Evolutionary conservation across 1,140 invertebrate genomes (phyloP).

Genomic region (Drosophila saltans): DNA sequence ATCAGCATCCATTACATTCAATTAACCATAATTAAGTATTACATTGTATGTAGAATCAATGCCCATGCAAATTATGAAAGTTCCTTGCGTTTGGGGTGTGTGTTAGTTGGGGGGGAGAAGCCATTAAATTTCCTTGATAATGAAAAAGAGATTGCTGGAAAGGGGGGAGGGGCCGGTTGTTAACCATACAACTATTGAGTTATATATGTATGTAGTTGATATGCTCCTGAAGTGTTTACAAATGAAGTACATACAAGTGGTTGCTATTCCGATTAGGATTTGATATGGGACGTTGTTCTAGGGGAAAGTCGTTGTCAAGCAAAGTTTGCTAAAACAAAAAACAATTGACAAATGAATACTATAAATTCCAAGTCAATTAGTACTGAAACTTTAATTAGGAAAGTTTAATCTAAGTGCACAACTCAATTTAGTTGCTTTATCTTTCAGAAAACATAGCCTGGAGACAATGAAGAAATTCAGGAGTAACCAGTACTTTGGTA

Average conservation of each 20-base stretch:
- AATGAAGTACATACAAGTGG: background rate
- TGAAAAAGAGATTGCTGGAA: background rate
- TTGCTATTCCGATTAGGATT: background rate
- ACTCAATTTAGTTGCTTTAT: background rate
- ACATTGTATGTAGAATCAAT: background rate
- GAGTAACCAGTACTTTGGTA: no score
- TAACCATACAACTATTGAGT: no score
- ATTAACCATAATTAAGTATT: slow-evolving; percentile 1
- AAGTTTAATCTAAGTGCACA: background rate
- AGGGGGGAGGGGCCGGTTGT: background rate
- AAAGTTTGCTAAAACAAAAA: background rate
- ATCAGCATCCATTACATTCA: slow-evolving; percentile 5
- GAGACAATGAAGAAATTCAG: background rate
- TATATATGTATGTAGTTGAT: background rate
- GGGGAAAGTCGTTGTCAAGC: no score
- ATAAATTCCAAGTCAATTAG: background rate
- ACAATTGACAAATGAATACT: background rate
- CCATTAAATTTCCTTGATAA: background rate
- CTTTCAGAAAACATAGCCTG: background rate
- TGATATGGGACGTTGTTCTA: no score
- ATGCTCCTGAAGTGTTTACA: slow-evolving; percentile 1
- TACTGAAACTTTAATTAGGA: background rate
- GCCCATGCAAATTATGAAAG: slow-evolving; percentile 5
- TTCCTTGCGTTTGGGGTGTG: background rate
- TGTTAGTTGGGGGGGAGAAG: background rate